Base-by-base conservation (phyloP, 37 sponge, comb jelly and placozoan genomes). In the Tethya wilhelma region DNA sequence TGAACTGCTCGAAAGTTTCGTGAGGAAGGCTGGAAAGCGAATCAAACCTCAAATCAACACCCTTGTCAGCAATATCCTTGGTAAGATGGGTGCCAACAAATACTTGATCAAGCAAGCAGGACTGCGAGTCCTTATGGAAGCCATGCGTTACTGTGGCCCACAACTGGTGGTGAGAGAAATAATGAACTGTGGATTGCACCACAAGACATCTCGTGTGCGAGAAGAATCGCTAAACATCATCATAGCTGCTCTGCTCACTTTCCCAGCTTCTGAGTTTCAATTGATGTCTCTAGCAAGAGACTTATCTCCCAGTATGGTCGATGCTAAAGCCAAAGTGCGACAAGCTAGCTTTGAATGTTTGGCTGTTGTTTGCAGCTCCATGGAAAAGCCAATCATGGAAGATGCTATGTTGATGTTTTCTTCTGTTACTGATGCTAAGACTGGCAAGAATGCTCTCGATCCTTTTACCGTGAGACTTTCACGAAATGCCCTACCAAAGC, bases 211-310 rank as follows among this genome's bases (percentile, higher is more conserved):
- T 29, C 83, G 63, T 41, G 75, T 93, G 14, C 79, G 94, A 28
- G 97, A 90, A 56, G 97, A 96, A 57, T 69, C 91, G 5, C 9
- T 93, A 23, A 94, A 94, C 36, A 59, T 96, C 20, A 55, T 90
- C 59, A 90, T 80, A 3, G 80, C 89, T 17, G 80, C 82, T 14
- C 82, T 96, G 14, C 69, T 93, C 39, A 69, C 49, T 31, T 90
- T 81, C 59, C 85, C 83, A 19, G 62, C 68, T 22, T 40, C 70
- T 34, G 83, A 87, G 55, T 68, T 96, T 53, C 38, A 84, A 23
- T 77, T 93, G 26, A 42, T 41, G 39, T 17, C 46, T 2, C 29
- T 90, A 30, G 91, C 79, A 0, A 77, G 79, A 42, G 75, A 84
- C 14, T 17, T 86, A 22, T 79, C 60, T 0, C 91, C 91, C 17